Conservation (phyloP, 35 echinoderm and acorn worm genomes). For the Lytechinus pictus region DNA sequence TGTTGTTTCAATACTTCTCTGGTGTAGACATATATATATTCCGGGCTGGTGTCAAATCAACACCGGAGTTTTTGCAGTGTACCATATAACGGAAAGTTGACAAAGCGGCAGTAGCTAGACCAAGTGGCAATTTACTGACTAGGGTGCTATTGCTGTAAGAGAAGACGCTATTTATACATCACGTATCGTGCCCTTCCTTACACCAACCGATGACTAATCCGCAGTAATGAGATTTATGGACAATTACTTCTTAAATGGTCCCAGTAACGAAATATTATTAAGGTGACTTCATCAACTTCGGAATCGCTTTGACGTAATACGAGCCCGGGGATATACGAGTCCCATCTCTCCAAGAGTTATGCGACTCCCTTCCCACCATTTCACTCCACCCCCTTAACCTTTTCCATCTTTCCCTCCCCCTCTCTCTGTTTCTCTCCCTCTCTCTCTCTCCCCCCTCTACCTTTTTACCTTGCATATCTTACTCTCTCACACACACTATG, state of each 20-base stretch:
- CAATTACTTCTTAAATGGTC: constrained; percentile 4
- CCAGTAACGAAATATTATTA: constrained; percentile 6
- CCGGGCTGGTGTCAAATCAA: no score
- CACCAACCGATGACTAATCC: background rate
- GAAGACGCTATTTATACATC: no score
- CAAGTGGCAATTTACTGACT: no score
- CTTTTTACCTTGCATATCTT: background rate
- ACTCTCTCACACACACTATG: background rate
- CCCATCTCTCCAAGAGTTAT: no score
- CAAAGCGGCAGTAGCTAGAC: no score
- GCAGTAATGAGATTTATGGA: constrained; percentile 3
- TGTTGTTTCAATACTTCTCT: no score
- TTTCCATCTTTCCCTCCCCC: background rate
- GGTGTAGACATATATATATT: no score
- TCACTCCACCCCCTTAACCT: background rate
- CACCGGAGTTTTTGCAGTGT: no score
- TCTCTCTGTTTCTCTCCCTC: background rate
- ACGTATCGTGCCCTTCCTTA: background rate
- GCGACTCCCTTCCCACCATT: background rate
- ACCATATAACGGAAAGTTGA: no score
- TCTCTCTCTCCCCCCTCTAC: background rate
- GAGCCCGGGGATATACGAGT: background rate
- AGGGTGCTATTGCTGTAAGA: no score
- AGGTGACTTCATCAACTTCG: background rate
- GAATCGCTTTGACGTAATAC: background rate